Conservation (phyloP, 2,113 vertebrate genomes). For the Carassius gibelio region DNA sequence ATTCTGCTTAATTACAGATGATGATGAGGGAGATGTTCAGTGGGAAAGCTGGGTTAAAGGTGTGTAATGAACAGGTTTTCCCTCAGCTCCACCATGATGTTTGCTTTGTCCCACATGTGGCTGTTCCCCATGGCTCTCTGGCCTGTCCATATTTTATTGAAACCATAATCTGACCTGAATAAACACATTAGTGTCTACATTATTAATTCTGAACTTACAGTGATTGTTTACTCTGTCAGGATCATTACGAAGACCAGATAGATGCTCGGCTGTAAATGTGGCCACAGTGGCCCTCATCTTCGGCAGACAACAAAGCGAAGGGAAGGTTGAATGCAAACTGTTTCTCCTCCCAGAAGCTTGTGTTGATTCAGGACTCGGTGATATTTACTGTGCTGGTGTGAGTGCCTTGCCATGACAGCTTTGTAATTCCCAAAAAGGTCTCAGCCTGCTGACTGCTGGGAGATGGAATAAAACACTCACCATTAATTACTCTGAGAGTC, state of each 20-base stretch:
- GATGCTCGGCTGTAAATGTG: conserved; percentile 49
- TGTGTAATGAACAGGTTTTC: conserved; percentile 56
- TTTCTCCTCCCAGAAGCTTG: conserved; percentile 54
- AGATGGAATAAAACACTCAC: conserved; percentile 68
- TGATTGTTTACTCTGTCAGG: conserved; percentile 61
- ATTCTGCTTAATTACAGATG: conserved; percentile 29
- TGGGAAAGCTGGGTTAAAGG: conserved; percentile 49
- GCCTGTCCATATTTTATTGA: conserved; percentile 72
- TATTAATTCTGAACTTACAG: conserved; percentile 72
- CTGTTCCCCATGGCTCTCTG: conserved; percentile 48
- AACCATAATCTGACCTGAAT: conserved; percentile 67
- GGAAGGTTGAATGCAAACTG: conserved; percentile 57
- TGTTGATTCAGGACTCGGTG: conserved; percentile 62
- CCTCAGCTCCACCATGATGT: conserved; percentile 32
- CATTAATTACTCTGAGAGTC: conserved; percentile 64
- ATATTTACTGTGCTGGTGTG: conserved; percentile 55
- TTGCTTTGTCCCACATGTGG: conserved; percentile 49
- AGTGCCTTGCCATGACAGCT: conserved; percentile 48
- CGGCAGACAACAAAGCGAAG: conserved; percentile 31
- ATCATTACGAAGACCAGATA: conserved; percentile 57
- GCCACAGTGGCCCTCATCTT: conserved; percentile 38
- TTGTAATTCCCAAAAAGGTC: conserved; percentile 61
- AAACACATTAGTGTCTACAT: conserved; percentile 73
- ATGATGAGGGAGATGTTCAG: conserved; percentile 22
- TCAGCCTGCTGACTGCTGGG: conserved; percentile 54